Evolutionary conservation across 1,140 invertebrate species (phyloP), one percentile per base, ranked within the genome.

Genomic region (Pteromalus puparum): DNA sequence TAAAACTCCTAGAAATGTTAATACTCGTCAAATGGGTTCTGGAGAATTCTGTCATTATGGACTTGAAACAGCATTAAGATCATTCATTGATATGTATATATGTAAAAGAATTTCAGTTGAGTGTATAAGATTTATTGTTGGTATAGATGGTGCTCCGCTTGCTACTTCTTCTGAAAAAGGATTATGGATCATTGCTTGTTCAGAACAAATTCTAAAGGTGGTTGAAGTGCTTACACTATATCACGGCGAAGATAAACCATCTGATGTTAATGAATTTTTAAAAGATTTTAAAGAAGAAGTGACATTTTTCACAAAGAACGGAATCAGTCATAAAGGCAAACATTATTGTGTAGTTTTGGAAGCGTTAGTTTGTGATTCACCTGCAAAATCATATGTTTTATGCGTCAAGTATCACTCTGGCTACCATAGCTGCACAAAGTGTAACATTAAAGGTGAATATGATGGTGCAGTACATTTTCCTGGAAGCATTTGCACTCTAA

Each of bases 371-470:
- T 92, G 89, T 81, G 87, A 90, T 81, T 79, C 87, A 0, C 87
- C 87, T 26, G 88, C 87, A 48, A 87, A 87, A 82, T 53, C 88
- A 53, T 89, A 88, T 74, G 74, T 89, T 53, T 85, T 87, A 65
- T 30, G 81, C 13, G 85, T 85, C 10, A 89, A 86, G 81, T 82
- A 78, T 24, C 83, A 85, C 53, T 84, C 65, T 10, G 87, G 87
- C 15, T 88, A 88, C 79, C 83, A 42, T 34, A 86, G 84, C 72
- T 90, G 89, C 73, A 87, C 90, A 15, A 92, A 91, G 83, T 93
- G 92, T 86, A 86, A 74, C 42, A 80, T 85, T 13, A 72, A 88
- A 83, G 90, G 90, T 38, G 84, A 84, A 67, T 89, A 83, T 80
- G 18, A 84, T 12, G 75, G n/a, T 81, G 67, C 87, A 82, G 48